Evolutionary conservation across 2,888 invertebrate species (phyloP), one percentile per base, ranked within the genome.

Genomic region (Ditula angustiorana): DNA sequence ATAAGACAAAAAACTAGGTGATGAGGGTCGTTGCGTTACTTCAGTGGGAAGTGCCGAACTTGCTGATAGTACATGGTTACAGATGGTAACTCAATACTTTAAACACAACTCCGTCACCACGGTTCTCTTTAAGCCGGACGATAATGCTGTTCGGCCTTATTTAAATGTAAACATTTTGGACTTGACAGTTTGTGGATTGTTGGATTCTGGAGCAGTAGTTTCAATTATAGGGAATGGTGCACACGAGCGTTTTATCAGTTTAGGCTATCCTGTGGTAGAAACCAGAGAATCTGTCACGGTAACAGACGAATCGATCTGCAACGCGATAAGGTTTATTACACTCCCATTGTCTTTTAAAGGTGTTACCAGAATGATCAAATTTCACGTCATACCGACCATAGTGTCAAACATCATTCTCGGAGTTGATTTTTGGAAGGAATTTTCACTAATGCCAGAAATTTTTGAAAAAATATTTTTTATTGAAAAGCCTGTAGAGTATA

Each of bases 401-500:
- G 53, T 33, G 4, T 23, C 33, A 2, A 33, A 33, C 4, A 11
- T 53, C 2, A 53, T 53, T 11, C 13, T 53, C 5, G 53, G 53
- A n/a, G 21, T 35, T 4, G 53, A 53, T n/a, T 53, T 53, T 23
- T 37, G 53, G 53, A 37, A 53, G n/a, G 33, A n/a, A n/a, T n/a
- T n/a, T n/a, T n/a, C n/a, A n/a, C n/a, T n/a, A n/a, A n/a, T n/a
- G n/a, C n/a, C n/a, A n/a, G n/a, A n/a, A n/a, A n/a, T n/a, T n/a
- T n/a, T n/a, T n/a, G n/a, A n/a, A n/a, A n/a, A n/a, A n/a, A n/a
- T n/a, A n/a, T n/a, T n/a, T n/a, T n/a, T n/a, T n/a, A n/a, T n/a
- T n/a, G n/a, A n/a, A n/a, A n/a, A n/a, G n/a, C n/a, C n/a, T n/a
- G n/a, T n/a, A n/a, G n/a, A n/a, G n/a, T n/a, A n/a, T n/a, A n/a